A percentile compares a stretch with the other conserved stretches of the same genome.
Evolutionary conservation across 2,797 vertebrate species (phyloP).

Genomic region (Brachymystax lenok): DNA sequence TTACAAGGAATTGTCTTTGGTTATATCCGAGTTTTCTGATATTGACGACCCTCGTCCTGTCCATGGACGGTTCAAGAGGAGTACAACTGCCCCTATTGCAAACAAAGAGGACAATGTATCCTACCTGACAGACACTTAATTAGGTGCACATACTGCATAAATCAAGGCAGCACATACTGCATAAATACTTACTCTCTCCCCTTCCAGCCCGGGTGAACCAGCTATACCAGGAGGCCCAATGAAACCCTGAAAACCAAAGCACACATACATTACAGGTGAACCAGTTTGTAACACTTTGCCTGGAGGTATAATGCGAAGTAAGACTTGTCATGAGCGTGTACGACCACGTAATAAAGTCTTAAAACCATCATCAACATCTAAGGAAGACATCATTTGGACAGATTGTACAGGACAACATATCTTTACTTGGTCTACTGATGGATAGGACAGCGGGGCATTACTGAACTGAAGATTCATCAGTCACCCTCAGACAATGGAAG

Average conservation of each 20-base stretch:
- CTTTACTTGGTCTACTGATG: not conserved
- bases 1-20: not conserved
- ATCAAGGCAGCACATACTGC: not conserved
- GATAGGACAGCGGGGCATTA: not conserved
- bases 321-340: not conserved
- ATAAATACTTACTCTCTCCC: slow-evolving; percentile 84
- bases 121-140: not conserved
- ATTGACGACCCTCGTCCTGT: not conserved
- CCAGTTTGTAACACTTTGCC: not conserved
- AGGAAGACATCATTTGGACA: not conserved
- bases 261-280: slow-evolving; percentile 7
- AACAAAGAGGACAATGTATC: not conserved
- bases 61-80: not conserved
- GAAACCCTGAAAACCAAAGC: slow-evolving; percentile 83
- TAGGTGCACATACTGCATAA: not conserved
- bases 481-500: not conserved
- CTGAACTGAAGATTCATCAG: not conserved
- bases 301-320: not conserved
- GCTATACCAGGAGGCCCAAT: slow-evolving; percentile 89
- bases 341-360: not conserved
- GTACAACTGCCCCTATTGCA: not conserved
- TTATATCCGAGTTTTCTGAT: no score
- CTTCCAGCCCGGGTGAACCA: slow-evolving; percentile 87
- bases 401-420: not conserved
- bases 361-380: not conserved